Percentiles rank a stretch among this genome's conserved stretches.
Conservation (phyloP, 2,113 vertebrate species). For the Boleophthalmus pectinirostris region DNA sequence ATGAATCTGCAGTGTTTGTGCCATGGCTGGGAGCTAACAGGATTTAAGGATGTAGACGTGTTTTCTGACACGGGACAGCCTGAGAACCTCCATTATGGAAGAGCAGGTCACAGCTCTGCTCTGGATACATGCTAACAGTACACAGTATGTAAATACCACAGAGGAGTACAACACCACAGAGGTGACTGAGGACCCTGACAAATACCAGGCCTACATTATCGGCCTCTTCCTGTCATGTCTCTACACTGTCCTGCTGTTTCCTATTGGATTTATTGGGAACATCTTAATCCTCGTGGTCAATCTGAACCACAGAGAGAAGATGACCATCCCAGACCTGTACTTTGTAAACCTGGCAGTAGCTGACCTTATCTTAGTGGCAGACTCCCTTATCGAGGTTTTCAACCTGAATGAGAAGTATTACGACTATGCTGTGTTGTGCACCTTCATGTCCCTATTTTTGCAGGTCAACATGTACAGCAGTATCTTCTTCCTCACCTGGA, state of each 20-base stretch:
- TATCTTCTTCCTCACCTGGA: conserved; percentile 99
- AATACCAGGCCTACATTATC: conserved; percentile 84
- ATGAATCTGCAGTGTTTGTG: conserved; percentile 53
- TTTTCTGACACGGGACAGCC: conserved; percentile 44
- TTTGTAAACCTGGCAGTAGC: conserved; percentile 94
- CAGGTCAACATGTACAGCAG: conserved; percentile 99
- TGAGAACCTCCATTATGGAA: conserved; percentile 79
- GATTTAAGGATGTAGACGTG: conserved; percentile 70
- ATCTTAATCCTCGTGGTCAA: conserved; percentile 95
- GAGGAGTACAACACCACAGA: conserved; percentile 71
- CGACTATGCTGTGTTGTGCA: conserved; percentile 91
- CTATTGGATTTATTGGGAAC: conserved; percentile 95
- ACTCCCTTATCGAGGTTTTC: conserved; percentile 97
- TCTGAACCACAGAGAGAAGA: conserved; percentile 91
- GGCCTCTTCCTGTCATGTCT: conserved; percentile 93
- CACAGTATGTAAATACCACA: conserved; percentile 74
- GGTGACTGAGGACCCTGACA: conserved; percentile 71
- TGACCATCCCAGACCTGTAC: conserved; percentile 98
- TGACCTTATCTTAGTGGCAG: conserved; percentile 92
- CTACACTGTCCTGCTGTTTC: conserved; percentile 94
- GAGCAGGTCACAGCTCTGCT: conserved; percentile 62
- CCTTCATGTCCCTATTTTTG: conserved; percentile 97
- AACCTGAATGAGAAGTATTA: conserved; percentile 97
- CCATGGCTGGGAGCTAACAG: conserved; percentile 40
- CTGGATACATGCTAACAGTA: conserved; percentile 77